Percentiles rank a stretch among this genome's conserved stretches.
These are phyloP conservation scores for Manis pentadactyla DNA, from an alignment of 2,797 vertebrate species.

Conservation along the genomic window DNA sequence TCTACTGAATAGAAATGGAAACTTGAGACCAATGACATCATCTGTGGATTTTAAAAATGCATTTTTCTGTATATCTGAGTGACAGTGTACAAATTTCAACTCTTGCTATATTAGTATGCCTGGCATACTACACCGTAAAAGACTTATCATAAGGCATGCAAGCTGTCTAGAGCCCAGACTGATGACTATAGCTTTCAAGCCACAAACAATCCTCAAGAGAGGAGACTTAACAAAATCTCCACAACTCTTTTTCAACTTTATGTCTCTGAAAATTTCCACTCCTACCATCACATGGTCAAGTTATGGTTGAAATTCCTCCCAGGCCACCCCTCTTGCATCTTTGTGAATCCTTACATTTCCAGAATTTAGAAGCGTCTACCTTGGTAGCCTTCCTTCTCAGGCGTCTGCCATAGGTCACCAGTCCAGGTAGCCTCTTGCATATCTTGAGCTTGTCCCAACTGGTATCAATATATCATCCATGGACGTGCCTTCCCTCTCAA, in stretches of 20 bases:
- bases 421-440: not conserved
- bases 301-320: not conserved
- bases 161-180: not conserved
- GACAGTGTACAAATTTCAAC: constrained; percentile 46
- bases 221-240: constrained; percentile 38
- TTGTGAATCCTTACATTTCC: constrained; percentile 41
- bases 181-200: constrained; percentile 60
- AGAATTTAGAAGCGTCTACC: not conserved
- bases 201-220: constrained; percentile 21
- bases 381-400: not conserved
- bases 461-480: not conserved
- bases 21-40: constrained; percentile 54
- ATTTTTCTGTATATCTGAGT: constrained; percentile 46
- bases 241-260: constrained; percentile 57
- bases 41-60: constrained; percentile 49
- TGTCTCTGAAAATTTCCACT: constrained; percentile 53
- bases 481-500: not conserved
- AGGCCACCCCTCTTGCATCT: not conserved
- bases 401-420: not conserved
- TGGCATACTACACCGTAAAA: constrained; percentile 17
- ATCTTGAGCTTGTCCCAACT: not conserved
- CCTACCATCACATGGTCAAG: not conserved
- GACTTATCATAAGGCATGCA: constrained; percentile 7
- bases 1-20: constrained; percentile 42
- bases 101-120: not conserved